Evolutionary conservation across 2,888 invertebrate genomes (phyloP).

Genomic region (Drosophila borborema): DNA sequence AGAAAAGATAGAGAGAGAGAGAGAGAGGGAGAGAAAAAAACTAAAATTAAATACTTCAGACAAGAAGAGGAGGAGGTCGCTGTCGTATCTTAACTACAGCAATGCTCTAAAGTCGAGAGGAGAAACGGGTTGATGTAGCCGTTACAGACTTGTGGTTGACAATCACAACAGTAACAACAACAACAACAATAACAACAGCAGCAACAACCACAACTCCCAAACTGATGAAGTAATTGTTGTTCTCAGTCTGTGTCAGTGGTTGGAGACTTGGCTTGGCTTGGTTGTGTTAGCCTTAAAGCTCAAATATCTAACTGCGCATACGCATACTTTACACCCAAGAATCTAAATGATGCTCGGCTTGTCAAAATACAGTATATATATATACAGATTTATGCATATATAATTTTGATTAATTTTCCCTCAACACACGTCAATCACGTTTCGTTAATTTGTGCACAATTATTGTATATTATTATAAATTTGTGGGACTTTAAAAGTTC

Average conservation of each 20-base stretch:
- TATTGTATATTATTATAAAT: slow-evolving; percentile 48
- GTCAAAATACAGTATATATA: slow-evolving; percentile 45
- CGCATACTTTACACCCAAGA: slow-evolving; percentile 13
- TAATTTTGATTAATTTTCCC: neutral
- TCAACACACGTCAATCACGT: slow-evolving; percentile 55
- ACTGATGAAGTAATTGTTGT: slow-evolving; percentile 44
- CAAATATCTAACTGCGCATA: slow-evolving; percentile 24
- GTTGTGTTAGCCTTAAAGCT: neutral
- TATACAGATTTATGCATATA: neutral
- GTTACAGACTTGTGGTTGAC: slow-evolving; percentile 43
- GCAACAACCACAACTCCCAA: slow-evolving; percentile 3
- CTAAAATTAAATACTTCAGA: slow-evolving; percentile 46
- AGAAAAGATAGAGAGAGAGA: slow-evolving; percentile 2
- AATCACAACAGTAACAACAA: slow-evolving; percentile 13
- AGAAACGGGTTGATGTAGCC: slow-evolving; percentile 41
- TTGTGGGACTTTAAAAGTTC: slow-evolving; percentile 30
- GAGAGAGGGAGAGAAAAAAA: slow-evolving; percentile 16
- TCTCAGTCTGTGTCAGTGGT: slow-evolving; percentile 12
- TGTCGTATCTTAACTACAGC: slow-evolving; percentile 50
- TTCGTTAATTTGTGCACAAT: slow-evolving; percentile 53
- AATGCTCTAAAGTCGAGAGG: slow-evolving; percentile 33
- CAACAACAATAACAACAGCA: slow-evolving; percentile 4
- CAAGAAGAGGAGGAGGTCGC: slow-evolving; percentile 53
- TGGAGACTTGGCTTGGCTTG: neutral
- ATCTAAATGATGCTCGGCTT: slow-evolving; percentile 39